These are phyloP conservation scores for Nemapogon koenigi DNA, from an alignment of 2,888 invertebrate genomes.

Conservation along the genomic window DNA sequence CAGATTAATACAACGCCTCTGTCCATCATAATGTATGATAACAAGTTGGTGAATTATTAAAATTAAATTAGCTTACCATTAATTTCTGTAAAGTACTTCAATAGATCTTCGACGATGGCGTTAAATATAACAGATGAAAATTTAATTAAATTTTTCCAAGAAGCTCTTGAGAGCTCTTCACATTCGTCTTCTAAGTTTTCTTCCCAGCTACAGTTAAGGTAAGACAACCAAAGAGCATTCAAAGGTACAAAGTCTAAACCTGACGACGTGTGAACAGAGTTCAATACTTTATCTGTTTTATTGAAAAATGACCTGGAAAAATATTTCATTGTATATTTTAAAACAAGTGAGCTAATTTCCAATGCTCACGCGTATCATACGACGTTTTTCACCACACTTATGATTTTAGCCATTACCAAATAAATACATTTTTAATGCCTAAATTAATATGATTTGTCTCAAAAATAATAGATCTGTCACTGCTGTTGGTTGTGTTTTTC, in stretches of 20 bases:
- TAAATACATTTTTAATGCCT: too few relatives aligned
- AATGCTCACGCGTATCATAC: too few relatives aligned
- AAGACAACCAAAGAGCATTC: conserved; percentile 31
- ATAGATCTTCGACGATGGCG: conserved; percentile 32
- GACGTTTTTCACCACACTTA: too few relatives aligned
- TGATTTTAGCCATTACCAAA: too few relatives aligned
- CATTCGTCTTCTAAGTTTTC: conserved; percentile 25
- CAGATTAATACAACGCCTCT: not conserved
- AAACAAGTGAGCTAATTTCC: too few relatives aligned
- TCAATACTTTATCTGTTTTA: conserved; percentile 39
- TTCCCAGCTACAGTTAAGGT: conserved; percentile 25
- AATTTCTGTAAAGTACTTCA: conserved; percentile 40
- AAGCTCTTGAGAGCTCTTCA: conserved; percentile 24
- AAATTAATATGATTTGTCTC: too few relatives aligned
- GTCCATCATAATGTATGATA: not conserved
- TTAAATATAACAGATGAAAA: conserved; percentile 33
- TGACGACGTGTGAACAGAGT: conserved; percentile 26
- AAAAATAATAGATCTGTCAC: too few relatives aligned
- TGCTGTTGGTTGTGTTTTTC: too few relatives aligned
- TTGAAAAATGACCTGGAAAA: conserved; percentile 35
- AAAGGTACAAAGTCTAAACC: conserved; percentile 23
- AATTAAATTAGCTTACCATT: conserved; percentile 30
- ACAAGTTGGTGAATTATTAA: not conserved
- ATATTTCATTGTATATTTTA: too few relatives aligned
- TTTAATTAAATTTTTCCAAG: conserved; percentile 33